Conservation (phyloP, 2,113 vertebrate species). For the Sclerurus mexicanus region DNA sequence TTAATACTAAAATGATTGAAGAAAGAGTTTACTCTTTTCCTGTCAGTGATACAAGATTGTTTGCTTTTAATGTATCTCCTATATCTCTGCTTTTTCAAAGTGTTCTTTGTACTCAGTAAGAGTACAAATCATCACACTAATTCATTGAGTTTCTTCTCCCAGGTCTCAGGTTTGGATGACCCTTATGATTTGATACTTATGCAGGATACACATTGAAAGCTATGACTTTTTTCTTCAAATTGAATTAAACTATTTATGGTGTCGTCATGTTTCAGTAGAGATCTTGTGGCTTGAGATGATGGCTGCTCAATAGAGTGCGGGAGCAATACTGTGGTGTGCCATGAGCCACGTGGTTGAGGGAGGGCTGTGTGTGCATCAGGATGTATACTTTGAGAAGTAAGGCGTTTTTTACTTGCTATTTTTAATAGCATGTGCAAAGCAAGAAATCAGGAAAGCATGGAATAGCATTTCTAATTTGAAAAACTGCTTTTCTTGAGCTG, state of each 20-base stretch:
- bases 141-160: constrained; percentile 6
- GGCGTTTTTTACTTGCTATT: constrained; percentile 6
- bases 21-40: constrained; percentile 14
- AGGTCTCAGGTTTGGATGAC: not conserved
- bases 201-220: not conserved
- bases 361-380: not conserved
- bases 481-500: not conserved
- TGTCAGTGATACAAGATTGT: not conserved
- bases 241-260: constrained; percentile 31
- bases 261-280: not conserved
- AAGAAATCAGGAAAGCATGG: constrained; percentile 1
- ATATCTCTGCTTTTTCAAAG: not conserved
- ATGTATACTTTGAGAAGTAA: not conserved
- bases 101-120: not conserved
- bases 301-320: not conserved
- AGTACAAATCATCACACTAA: not conserved
- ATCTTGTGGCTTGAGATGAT: constrained; percentile 4
- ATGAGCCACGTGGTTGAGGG: not conserved
- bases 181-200: not conserved
- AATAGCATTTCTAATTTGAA: constrained; percentile 7
- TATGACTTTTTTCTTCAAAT: not conserved
- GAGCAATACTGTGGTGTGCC: not conserved
- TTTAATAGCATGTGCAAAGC: constrained; percentile 20
- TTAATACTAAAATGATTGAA: not conserved
- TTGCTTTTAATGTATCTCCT: not conserved